Conservation (phyloP, 2,797 vertebrate genomes). For the Salmo trutta region DNA sequence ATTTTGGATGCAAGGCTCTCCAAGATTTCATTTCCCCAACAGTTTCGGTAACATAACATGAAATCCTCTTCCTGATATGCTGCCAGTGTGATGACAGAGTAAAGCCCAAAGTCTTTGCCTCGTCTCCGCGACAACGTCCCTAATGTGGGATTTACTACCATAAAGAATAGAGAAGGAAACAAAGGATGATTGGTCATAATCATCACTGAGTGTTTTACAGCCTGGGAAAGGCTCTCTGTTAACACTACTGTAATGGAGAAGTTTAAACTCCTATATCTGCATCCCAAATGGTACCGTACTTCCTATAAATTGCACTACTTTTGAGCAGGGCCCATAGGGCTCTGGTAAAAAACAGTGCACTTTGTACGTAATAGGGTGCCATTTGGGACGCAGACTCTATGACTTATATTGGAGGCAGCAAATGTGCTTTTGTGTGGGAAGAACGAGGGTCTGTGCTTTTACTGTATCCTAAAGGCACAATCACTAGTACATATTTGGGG, state of each 20-base stretch:
- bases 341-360: neutral
- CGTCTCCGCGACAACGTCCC: conserved; percentile 20
- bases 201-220: conserved; percentile 42
- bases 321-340: neutral
- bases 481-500: too few relatives aligned
- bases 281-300: neutral
- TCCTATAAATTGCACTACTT: neutral
- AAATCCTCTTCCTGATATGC: conserved; percentile 9
- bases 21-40: neutral
- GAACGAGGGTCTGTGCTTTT: neutral
- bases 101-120: conserved; percentile 11
- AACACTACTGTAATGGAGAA: conserved; percentile 22
- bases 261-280: conserved; percentile 34
- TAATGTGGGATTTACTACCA: conserved; percentile 27
- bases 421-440: conserved; percentile 29
- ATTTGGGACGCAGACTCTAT: neutral
- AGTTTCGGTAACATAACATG: neutral
- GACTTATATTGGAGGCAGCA: conserved; percentile 24
- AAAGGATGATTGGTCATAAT: conserved; percentile 41
- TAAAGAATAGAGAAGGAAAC: conserved; percentile 30
- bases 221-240: conserved; percentile 21
- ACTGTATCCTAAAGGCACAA: neutral
- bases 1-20: neutral
- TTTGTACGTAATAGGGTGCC: neutral
- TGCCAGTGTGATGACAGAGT: conserved; percentile 11